phyloP scores from a whole-genome alignment of 1,140 invertebrate genomes.

The Ostrea edulis region DNA sequence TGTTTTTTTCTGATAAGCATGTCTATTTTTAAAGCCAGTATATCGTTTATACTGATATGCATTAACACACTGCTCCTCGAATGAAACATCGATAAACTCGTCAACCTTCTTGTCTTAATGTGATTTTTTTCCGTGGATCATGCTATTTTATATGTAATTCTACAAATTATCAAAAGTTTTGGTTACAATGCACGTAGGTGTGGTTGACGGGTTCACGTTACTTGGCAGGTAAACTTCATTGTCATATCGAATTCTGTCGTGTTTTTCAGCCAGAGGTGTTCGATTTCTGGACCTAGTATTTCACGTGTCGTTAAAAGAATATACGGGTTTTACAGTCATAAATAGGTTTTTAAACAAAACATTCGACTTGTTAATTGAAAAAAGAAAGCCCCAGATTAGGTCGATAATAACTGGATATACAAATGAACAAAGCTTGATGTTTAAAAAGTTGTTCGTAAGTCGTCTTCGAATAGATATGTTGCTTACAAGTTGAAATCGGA shows the following conservation, averaged over 20 bases:
- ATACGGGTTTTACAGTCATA: not conserved
- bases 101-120: not conserved
- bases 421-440: too few species aligned
- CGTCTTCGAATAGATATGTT: not conserved
- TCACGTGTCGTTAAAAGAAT: not conserved
- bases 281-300: constrained; percentile 29
- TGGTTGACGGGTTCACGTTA: not conserved
- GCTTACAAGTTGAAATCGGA: not conserved
- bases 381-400: not conserved
- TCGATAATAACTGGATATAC: too few species aligned
- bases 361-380: not conserved
- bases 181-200: not conserved
- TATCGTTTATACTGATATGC: not conserved
- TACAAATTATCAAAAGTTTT: not conserved
- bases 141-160: not conserved
- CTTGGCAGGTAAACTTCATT: not conserved
- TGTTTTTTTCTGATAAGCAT: constrained; percentile 27
- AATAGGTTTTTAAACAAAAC: constrained; percentile 18
- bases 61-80: not conserved
- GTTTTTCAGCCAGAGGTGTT: not conserved
- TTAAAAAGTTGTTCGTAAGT: too few species aligned
- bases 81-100: not conserved
- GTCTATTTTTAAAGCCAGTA: not conserved
- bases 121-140: not conserved
- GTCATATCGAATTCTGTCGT: not conserved